Conservation (phyloP, 2,113 vertebrate species). For the Caranx melampygus region DNA sequence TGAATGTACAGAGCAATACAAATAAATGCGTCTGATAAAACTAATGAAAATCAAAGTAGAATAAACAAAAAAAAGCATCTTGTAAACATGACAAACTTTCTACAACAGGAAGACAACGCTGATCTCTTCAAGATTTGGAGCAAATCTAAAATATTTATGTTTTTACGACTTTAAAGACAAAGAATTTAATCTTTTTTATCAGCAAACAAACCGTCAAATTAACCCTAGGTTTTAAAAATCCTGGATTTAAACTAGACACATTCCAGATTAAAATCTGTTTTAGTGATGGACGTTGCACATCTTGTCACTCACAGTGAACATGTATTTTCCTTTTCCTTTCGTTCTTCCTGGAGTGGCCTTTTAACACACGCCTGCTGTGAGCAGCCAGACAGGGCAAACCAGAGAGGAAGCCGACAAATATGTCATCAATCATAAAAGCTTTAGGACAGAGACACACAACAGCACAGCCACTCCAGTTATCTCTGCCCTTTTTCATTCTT, state of each 20-base stretch:
- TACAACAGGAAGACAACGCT: too few relatives aligned
- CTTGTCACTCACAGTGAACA: not conserved
- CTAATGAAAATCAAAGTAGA: not conserved
- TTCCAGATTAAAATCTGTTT: not conserved
- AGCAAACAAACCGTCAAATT: not conserved
- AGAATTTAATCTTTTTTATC: not conserved
- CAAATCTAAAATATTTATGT: too few relatives aligned
- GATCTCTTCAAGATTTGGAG: not conserved
- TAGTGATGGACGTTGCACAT: too few relatives aligned
- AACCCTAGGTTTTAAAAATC: too few relatives aligned
- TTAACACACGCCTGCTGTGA: conserved; percentile 7
- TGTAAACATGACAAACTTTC: too few relatives aligned
- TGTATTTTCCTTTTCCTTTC: not conserved
- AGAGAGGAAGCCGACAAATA: conserved; percentile 12
- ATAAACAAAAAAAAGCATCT: too few relatives aligned
- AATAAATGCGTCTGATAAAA: not conserved
- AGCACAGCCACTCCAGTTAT: not conserved
- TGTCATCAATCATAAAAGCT: conserved; percentile 31
- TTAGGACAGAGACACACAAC: conserved; percentile 3
- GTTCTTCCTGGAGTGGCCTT: not conserved
- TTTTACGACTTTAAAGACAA: too few relatives aligned
- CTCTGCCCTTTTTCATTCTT: not conserved
- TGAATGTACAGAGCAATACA: too few relatives aligned
- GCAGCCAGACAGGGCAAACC: conserved; percentile 15
- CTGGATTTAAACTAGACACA: not conserved